A percentile compares a stretch with the other conserved stretches of the same genome.
Evolutionary conservation across 2,113 vertebrate species (phyloP).

Genomic region (Rhinoptilus africanus): DNA sequence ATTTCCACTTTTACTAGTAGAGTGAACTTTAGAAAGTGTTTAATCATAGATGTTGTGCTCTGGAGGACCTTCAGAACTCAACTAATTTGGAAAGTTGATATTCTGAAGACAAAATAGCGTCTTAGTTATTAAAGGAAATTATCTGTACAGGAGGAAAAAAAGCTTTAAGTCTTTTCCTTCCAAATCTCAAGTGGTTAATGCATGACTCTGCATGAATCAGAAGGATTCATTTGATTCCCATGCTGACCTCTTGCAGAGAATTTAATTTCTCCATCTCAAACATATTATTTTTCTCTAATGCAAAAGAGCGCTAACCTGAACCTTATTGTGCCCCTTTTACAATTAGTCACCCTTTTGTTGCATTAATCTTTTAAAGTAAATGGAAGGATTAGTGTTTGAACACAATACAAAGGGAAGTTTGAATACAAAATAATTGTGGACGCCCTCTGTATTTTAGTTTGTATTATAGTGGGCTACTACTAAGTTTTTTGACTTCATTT

Average conservation of each 20-base stretch:
- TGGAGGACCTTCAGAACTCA: conserved; percentile 61
- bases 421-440: conserved; percentile 4
- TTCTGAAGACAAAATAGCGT: conserved; percentile 63
- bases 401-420: conserved; percentile 1
- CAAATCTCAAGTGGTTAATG: conserved; percentile 76
- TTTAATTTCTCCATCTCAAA: conserved; percentile 68
- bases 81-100: conserved; percentile 73
- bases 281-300: conserved; percentile 57
- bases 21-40: conserved; percentile 68
- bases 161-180: conserved; percentile 58
- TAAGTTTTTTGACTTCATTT: conserved; percentile 39
- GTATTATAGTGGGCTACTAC: background rate
- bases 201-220: conserved; percentile 76
- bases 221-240: conserved; percentile 65
- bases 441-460: background rate
- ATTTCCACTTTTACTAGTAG: conserved; percentile 44
- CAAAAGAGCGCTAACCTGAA: conserved; percentile 13
- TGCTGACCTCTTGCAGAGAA: conserved; percentile 67
- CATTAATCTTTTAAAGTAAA: conserved; percentile 44
- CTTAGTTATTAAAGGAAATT: conserved; percentile 75
- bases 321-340: conserved; percentile 8
- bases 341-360: conserved; percentile 56
- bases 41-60: conserved; percentile 69
- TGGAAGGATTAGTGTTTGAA: conserved; percentile 47
- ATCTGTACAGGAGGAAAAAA: conserved; percentile 63